Percentiles rank a stretch among this genome's conserved stretches.
Conservation (phyloP, 1,140 invertebrate genomes). For the Archivesica marissinica region DNA sequence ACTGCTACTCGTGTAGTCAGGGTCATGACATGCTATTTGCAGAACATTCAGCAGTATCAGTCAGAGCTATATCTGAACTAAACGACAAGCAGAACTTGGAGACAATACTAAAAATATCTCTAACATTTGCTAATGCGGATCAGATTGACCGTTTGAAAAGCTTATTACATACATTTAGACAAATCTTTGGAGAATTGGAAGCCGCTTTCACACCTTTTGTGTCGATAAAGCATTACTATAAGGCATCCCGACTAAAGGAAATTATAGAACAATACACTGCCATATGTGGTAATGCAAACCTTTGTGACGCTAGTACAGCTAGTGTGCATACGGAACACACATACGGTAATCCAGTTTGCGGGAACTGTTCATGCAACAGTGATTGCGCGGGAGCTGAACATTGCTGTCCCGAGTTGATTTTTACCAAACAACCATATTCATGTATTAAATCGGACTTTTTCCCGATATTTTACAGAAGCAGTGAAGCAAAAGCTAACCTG, state of each 20-base stretch:
- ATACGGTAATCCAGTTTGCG: neutral
- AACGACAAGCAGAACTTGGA: neutral
- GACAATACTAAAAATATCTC: neutral
- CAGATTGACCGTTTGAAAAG: neutral
- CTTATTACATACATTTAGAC: neutral
- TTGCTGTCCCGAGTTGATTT: neutral
- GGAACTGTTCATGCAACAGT: neutral
- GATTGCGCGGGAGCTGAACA: neutral
- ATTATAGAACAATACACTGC: neutral
- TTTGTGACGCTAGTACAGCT: neutral
- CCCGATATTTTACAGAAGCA: neutral
- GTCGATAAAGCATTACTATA: neutral
- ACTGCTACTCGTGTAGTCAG: neutral
- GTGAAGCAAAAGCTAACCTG: neutral
- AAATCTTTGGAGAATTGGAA: neutral
- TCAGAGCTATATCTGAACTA: neutral
- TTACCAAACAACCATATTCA: neutral
- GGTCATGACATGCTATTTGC: neutral
- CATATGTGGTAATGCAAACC: neutral
- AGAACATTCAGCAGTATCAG: neutral
- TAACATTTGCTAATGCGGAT: neutral
- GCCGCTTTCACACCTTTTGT: no score
- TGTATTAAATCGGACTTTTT: neutral
- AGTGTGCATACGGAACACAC: neutral
- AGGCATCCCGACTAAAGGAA: neutral